Base-by-base conservation (phyloP, 2,888 invertebrate genomes). In the Chrysomela aeneicollis region DNA sequence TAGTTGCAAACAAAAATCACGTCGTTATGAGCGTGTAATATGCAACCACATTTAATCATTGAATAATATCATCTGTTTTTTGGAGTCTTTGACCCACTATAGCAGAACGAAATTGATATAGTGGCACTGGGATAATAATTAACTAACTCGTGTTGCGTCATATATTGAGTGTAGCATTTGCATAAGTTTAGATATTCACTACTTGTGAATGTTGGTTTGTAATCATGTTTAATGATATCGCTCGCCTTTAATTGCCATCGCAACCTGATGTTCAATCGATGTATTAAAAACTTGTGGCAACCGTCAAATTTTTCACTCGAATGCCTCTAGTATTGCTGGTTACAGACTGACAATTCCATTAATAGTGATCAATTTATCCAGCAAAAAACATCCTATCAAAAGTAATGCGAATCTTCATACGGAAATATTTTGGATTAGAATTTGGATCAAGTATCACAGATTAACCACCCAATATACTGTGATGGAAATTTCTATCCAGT, bases 61-160 rank as follows among this genome's bases (percentile, higher is more conserved):
- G n/a, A 42, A 42, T 42, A 42, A 42, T 42, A 42, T 42, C 42
- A 42, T 42, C 42, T 42, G 42, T n/a, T 42, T 68, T 69, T 59
- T 55, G 53, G 71, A 72, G 76, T 74, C 73, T 76, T 76, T 76
- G 76, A 76, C 76, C 76, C 63, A 74, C 63, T 71, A 64, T 63
- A 51, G 61, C 22, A 61, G 61, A 67, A 63, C 64, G 64, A 64
- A 70, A 66, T 72, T 62, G 59, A 30, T 17, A 67, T 66, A 70
- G 67, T 67, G 69, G 61, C 70, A 61, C 74, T 75, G 76, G 67
- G 70, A 77, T 71, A 71, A 73, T 74, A 74, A 74, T 77, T 70
- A 72, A 60, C n/a, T 61, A 65, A 66, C 60, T 64, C 57, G 32
- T 49, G 64, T 72, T 73, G 59, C 71, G 64, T 73, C 73, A 71